Evolutionary conservation across 2,888 invertebrate genomes (phyloP).

Genomic region (Agonum fuliginosum): DNA sequence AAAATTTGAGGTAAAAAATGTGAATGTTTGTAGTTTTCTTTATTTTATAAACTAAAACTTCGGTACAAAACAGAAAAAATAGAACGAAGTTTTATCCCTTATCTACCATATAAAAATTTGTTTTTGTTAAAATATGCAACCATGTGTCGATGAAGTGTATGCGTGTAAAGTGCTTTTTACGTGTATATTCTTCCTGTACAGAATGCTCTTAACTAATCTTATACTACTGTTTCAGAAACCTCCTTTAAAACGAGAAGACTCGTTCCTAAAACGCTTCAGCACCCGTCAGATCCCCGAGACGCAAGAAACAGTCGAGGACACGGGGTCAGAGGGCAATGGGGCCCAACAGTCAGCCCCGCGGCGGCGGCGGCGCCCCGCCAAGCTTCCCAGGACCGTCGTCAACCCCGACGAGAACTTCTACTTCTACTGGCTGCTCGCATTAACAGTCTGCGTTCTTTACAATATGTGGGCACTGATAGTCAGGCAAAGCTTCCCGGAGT

Average conservation of each 20-base stretch:
- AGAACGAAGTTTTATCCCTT: too few species aligned
- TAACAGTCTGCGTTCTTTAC: slow-evolving; percentile 93
- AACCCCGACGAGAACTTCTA: slow-evolving; percentile 97
- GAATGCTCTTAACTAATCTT: too few species aligned
- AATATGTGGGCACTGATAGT: slow-evolving; percentile 97
- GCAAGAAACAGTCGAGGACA: slow-evolving; percentile 86
- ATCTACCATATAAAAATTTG: too few species aligned
- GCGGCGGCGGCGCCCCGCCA: slow-evolving; percentile 80
- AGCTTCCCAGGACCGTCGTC: slow-evolving; percentile 87
- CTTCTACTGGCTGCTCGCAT: slow-evolving; percentile 95
- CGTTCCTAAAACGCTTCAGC: slow-evolving; percentile 94
- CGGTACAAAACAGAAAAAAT: too few species aligned
- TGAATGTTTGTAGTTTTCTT: too few species aligned
- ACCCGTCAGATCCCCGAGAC: slow-evolving; percentile 92
- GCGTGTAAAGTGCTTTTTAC: too few species aligned
- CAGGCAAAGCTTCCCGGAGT: slow-evolving; percentile 94
- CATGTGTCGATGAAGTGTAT: too few species aligned
- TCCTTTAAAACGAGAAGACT: slow-evolving; percentile 92
- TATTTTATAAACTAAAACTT: too few species aligned
- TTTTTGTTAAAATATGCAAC: too few species aligned
- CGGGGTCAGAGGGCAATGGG: slow-evolving; percentile 73
- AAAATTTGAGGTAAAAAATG: too few species aligned
- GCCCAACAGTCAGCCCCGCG: slow-evolving; percentile 75
- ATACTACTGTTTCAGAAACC: slow-evolving; percentile 78
- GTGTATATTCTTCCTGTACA: too few species aligned